These are phyloP conservation scores for Lepidocolaptes lacrymiger DNA, from an alignment of 2,797 vertebrate species.

Conservation along the genomic window DNA sequence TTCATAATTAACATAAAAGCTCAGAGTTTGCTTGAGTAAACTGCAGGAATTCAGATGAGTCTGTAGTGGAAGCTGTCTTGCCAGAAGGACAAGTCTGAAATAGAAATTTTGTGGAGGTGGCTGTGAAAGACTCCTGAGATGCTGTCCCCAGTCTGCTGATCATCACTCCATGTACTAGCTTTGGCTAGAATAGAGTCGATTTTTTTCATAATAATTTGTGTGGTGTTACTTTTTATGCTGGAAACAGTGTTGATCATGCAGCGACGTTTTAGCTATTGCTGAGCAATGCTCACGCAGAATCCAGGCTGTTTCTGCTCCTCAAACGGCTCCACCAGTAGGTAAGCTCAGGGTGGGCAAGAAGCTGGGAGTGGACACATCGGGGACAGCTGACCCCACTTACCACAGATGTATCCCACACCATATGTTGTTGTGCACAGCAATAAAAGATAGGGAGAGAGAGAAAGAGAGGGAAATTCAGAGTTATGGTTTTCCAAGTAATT, in stretches of 20 bases:
- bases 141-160: neutral
- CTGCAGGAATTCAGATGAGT: neutral
- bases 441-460: neutral
- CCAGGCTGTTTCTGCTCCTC: neutral
- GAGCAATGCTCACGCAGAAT: neutral
- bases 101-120: fast-evolving
- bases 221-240: neutral
- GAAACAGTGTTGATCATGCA: neutral
- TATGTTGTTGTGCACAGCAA: neutral
- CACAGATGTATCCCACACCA: neutral
- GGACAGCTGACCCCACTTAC: neutral
- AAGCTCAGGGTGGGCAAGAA: neutral
- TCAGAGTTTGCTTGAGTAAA: neutral
- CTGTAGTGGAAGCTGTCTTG: neutral
- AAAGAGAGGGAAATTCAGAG: fast-evolving
- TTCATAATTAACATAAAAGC: neutral
- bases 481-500: neutral
- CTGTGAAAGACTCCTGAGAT: neutral
- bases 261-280: neutral
- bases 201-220: neutral
- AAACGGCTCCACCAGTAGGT: neutral
- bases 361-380: neutral
- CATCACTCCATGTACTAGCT: neutral
- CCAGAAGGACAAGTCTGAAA: neutral
- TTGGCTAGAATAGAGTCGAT: neutral